Conservation (phyloP, 1,140 invertebrate species). For the Sarcophaga peregrina region DNA sequence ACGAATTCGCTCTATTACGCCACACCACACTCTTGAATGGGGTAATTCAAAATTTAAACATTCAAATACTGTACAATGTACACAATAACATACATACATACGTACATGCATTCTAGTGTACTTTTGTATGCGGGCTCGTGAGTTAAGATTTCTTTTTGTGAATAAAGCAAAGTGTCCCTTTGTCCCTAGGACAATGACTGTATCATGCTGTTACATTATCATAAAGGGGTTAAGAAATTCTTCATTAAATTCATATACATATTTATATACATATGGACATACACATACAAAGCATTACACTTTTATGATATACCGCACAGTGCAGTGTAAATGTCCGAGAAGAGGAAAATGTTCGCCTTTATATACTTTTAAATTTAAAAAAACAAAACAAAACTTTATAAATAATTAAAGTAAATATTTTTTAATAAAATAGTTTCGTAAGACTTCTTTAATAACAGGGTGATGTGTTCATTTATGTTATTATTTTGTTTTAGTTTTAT, state of each 20-base stretch:
- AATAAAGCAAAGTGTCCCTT: constrained; percentile 54
- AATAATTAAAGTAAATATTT: no score
- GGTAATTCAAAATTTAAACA: constrained; percentile 13
- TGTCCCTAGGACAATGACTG: constrained; percentile 64
- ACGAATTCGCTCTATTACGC: constrained; percentile 27
- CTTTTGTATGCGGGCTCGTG: not conserved
- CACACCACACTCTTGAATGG: constrained; percentile 33
- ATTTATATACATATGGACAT: not conserved
- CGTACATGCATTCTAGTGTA: constrained; percentile 30
- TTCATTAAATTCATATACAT: constrained; percentile 48
- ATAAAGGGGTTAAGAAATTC: constrained; percentile 64
- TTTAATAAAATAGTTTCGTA: no score
- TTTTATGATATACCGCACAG: no score
- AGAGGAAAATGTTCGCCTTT: no score
- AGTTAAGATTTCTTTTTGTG: constrained; percentile 30
- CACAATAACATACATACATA: constrained; percentile 47
- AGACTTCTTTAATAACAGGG: no score
- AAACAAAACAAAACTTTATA: no score
- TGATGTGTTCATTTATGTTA: no score
- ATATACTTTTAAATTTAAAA: no score
- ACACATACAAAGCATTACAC: no score
- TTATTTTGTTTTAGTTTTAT: no score
- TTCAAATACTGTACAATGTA: constrained; percentile 22
- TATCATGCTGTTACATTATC: constrained; percentile 63
- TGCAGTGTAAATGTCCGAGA: no score